Percentiles rank a stretch among this genome's conserved stretches.
These are phyloP conservation scores for Florisuga fusca DNA, from an alignment of 2,797 vertebrate genomes.

Conservation along the genomic window DNA sequence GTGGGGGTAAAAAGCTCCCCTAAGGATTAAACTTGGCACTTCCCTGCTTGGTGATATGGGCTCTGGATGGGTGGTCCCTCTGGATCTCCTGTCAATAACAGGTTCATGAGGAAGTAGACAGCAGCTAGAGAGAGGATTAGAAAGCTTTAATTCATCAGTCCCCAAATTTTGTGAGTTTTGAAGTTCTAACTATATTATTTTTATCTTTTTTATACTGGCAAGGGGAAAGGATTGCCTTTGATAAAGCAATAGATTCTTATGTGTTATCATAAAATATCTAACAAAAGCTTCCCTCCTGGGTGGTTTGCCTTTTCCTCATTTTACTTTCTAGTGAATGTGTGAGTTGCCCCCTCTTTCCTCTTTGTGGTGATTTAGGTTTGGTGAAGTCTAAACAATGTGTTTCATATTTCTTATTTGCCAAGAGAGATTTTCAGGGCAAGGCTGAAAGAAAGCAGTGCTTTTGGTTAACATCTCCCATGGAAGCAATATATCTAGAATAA, in stretches of 20 bases:
- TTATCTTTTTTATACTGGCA: neutral
- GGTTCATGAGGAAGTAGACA: neutral
- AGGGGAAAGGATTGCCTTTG: neutral
- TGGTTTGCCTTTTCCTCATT: constrained; percentile 24
- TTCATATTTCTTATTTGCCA: constrained; percentile 60
- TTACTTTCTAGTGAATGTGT: neutral
- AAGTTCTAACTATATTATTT: neutral
- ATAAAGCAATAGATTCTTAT: neutral
- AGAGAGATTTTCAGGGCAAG: constrained; percentile 24
- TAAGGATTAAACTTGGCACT: constrained; percentile 31
- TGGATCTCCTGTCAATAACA: neutral
- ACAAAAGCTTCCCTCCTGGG: constrained; percentile 16
- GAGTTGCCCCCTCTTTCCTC: neutral
- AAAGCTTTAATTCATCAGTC: neutral
- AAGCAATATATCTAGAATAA: constrained; percentile 55
- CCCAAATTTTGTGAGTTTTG: neutral
- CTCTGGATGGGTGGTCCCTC: constrained; percentile 44
- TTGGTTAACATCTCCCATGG: constrained; percentile 50
- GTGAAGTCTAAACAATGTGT: constrained; percentile 57
- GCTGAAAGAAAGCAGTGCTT: constrained; percentile 37
- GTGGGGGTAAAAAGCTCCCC: constrained; percentile 13
- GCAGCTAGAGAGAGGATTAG: neutral
- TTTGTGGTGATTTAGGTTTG: constrained; percentile 41
- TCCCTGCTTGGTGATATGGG: neutral
- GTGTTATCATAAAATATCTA: neutral